Percentiles rank a stretch among this genome's conserved stretches.
Evolutionary conservation across 2,888 invertebrate species (phyloP).

Genomic region (Galerucella pusilla): DNA sequence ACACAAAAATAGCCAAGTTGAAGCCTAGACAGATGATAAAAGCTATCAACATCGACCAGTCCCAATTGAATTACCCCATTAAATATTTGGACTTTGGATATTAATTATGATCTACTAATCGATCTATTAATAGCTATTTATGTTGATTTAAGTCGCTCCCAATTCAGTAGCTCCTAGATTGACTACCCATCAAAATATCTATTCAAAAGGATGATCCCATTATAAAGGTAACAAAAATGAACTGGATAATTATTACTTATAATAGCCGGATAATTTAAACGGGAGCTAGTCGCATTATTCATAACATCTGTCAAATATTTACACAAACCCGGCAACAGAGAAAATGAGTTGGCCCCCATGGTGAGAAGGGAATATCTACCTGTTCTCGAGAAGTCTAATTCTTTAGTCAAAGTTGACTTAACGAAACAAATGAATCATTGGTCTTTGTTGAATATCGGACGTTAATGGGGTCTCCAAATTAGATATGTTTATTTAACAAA

Average conservation of each 20-base stretch:
- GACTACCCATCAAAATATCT: slow-evolving; percentile 27
- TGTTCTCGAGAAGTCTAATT: slow-evolving; percentile 15
- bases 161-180: slow-evolving; percentile 25
- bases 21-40: no score
- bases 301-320: slow-evolving; percentile 59
- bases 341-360: slow-evolving; percentile 45
- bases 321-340: slow-evolving; percentile 55
- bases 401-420: slow-evolving; percentile 6
- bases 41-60: no score
- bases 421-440: slow-evolving; percentile 17
- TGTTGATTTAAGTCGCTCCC: slow-evolving; percentile 8
- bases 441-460: slow-evolving; percentile 19
- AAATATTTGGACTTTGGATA: no score
- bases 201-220: slow-evolving; percentile 23
- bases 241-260: slow-evolving; percentile 24
- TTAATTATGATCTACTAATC: neutral
- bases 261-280: slow-evolving; percentile 51
- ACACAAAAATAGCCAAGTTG: no score
- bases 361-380: slow-evolving; percentile 26
- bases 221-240: slow-evolving; percentile 21
- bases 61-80: no score
- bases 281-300: slow-evolving; percentile 55
- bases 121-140: slow-evolving; percentile 1
- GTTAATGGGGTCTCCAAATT: slow-evolving; percentile 14
- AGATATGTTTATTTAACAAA: slow-evolving; percentile 20